Conservation (phyloP, 2,888 invertebrate species). For the Spatulosminthurus flaviceps region DNA sequence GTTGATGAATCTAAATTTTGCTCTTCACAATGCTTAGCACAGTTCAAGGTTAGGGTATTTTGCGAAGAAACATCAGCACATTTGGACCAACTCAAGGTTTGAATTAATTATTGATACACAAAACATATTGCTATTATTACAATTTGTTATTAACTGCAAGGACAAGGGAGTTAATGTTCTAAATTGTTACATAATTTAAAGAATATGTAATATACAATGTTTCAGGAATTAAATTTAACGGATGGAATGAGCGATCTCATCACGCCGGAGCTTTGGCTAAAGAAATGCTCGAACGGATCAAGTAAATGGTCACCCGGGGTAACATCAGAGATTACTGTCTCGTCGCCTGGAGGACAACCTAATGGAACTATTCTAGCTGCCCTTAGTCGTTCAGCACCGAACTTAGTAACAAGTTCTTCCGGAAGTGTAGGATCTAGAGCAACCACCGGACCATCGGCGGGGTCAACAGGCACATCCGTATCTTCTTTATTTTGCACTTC, state of each 20-base stretch:
- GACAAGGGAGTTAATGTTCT: too few relatives aligned
- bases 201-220: too few relatives aligned
- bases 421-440: conserved; percentile 1
- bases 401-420: background rate
- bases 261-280: conserved; percentile 56
- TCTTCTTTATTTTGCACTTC: background rate
- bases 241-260: conserved; percentile 50
- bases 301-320: conserved; percentile 7
- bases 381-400: conserved; percentile 7
- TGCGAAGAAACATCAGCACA: conserved; percentile 59
- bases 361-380: conserved; percentile 19
- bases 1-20: conserved; percentile 58
- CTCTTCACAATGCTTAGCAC: conserved; percentile 55
- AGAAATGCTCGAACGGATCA: conserved; percentile 27
- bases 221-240: conserved; percentile 12
- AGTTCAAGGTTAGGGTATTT: conserved; percentile 57
- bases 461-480: background rate
- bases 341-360: background rate
- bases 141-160: too few relatives aligned
- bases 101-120: too few relatives aligned
- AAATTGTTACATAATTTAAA: too few relatives aligned
- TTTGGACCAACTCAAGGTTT: conserved; percentile 54
- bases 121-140: too few relatives aligned
- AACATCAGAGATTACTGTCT: background rate
- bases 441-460: background rate